phyloP scores from a whole-genome alignment of 1,140 invertebrate genomes.

The Phenacoccus solenopsis region DNA sequence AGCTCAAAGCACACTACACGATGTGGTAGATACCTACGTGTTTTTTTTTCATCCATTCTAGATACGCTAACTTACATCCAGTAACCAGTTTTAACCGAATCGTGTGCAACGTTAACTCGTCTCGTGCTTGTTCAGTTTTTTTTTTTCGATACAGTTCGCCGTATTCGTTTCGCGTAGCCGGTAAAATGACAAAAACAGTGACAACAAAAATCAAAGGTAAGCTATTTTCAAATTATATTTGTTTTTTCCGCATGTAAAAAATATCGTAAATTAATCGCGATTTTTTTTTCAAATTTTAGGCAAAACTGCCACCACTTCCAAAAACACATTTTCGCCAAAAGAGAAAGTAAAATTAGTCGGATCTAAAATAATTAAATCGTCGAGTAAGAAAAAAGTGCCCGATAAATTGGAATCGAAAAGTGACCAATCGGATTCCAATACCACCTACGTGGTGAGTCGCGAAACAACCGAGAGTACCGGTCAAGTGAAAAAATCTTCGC shows the following conservation, averaged over 20 bases:
- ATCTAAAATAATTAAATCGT: neutral
- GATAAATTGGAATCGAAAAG: neutral
- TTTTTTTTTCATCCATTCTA: neutral
- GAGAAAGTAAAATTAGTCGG: slow-evolving; percentile 16
- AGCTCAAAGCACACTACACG: neutral
- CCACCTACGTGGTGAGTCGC: neutral
- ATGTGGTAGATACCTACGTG: neutral
- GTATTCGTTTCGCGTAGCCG: neutral
- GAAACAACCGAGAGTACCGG: neutral
- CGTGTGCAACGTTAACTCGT: neutral
- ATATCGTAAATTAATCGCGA: neutral
- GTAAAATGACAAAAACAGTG: neutral
- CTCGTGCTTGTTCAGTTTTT: neutral
- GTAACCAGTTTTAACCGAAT: neutral
- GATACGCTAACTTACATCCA: neutral
- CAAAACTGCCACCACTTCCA: neutral
- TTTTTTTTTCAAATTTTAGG: neutral
- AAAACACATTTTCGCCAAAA: slow-evolving; percentile 3
- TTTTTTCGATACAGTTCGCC: neutral
- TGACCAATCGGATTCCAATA: neutral
- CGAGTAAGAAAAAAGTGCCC: neutral
- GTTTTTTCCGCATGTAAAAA: too few species aligned
- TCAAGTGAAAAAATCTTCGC: neutral
- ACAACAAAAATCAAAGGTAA: neutral
- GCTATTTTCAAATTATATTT: too few species aligned